Evolutionary conservation across 2,113 vertebrate genomes (phyloP).

Genomic region (Nematolebias whitei): DNA sequence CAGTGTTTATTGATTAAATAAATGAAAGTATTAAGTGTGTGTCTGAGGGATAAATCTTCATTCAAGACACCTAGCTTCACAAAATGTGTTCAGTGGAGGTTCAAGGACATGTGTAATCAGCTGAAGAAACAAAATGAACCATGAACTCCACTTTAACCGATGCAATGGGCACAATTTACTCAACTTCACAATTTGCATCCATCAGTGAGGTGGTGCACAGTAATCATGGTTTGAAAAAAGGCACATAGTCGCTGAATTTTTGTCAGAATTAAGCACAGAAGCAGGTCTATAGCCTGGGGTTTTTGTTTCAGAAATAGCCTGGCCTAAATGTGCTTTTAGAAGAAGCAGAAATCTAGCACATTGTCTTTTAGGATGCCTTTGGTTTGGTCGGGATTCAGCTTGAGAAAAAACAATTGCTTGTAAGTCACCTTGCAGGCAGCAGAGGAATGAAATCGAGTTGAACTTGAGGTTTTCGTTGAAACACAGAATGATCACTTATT

Average conservation of each 20-base stretch:
- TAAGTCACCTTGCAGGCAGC: constrained; percentile 69
- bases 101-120: constrained; percentile 68
- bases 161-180: constrained; percentile 50
- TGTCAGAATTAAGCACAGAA: constrained; percentile 65
- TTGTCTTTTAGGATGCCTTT: constrained; percentile 61
- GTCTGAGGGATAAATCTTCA: constrained; percentile 14
- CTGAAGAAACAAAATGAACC: constrained; percentile 44
- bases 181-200: constrained; percentile 47
- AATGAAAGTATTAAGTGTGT: constrained; percentile 11
- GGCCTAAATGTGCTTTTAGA: constrained; percentile 66
- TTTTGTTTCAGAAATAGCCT: constrained; percentile 69
- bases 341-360: constrained; percentile 68
- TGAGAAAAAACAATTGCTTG: constrained; percentile 53
- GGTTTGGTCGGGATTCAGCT: constrained; percentile 48
- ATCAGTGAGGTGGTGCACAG: constrained; percentile 40
- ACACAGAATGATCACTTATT: constrained; percentile 54
- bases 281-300: constrained; percentile 59
- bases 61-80: constrained; percentile 23
- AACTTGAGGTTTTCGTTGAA: constrained; percentile 63
- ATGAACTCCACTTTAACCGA: constrained; percentile 19
- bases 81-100: constrained; percentile 50
- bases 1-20: constrained; percentile 23
- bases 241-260: constrained; percentile 47
- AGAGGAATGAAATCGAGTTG: constrained; percentile 45
- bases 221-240: constrained; percentile 46